Base-by-base conservation (phyloP, 2,113 vertebrate species). In the Brienomyrus longianalis region DNA sequence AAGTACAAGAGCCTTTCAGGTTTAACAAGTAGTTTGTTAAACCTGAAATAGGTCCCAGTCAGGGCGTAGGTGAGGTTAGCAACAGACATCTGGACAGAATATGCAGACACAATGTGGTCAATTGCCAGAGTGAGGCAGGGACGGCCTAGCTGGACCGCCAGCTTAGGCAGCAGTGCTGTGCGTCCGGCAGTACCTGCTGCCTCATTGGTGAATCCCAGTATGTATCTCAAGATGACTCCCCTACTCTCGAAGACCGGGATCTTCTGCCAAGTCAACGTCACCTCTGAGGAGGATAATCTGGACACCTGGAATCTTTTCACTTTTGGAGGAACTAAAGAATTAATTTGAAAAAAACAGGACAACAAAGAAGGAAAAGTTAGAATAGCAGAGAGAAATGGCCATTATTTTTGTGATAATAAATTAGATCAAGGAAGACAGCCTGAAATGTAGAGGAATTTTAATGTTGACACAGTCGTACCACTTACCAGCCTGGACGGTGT, bases 401-500 rank as follows among this genome's bases (percentile, higher is more conserved):
- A 23, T 48, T 1, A 48, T 39, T 47, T 23, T 48, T 84, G 15
- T 47, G 83, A 84, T 52, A 62, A 23, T 59, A 11, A 59, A 62
- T 31, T 39, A n/a, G 35, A 45, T 21, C 4, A 1, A 62, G 35
- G 8, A 3, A 56, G 17, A 87, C 27, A 23, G 48, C 15, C 3
- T 87, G n/a, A 10, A 27, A 23, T 52, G 7, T 52, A 23, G 23
- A 31, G 51, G 39, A 62, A 80, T 47, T 31, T 35, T 77, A 50
- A 89, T 62, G 56, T 21, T n/a, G 31, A 88, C 23, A 45, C 7
- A 21, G 54, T 27, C 1, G 52, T 88, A 9, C 77, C 35, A 47
- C 92, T 86, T 92, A 96, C 96, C 91, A 92, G 89, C 91, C 86
- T 96, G 90, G 90, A 35, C 11, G 50, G 91, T 93, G 93, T 93